Conservation (phyloP, 2,888 invertebrate species). For the Acleris laterana region DNA sequence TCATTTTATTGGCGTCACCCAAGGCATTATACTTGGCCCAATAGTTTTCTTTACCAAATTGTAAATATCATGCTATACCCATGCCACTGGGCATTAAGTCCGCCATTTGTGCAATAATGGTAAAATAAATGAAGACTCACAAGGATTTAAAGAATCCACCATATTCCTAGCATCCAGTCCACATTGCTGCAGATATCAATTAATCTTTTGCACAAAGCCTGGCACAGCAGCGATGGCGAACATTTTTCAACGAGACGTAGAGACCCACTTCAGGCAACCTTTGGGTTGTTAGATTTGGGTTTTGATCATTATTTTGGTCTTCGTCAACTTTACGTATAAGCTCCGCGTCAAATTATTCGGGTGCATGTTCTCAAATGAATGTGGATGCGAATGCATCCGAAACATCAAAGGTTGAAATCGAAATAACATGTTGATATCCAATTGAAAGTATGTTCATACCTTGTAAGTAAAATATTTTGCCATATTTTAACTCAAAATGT, state of each 20-base stretch:
- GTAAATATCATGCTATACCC: too few relatives aligned
- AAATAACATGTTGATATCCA: too few relatives aligned
- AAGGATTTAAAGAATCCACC: neutral
- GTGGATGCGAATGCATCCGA: too few relatives aligned
- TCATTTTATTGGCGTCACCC: neutral
- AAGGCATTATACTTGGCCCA: neutral
- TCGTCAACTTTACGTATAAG: neutral
- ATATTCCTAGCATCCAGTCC: neutral
- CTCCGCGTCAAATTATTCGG: too few relatives aligned
- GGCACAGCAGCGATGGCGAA: neutral
- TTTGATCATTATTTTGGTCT: neutral
- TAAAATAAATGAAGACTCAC: neutral
- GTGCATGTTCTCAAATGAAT: too few relatives aligned
- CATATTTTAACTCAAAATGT: too few relatives aligned
- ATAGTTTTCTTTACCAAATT: neutral
- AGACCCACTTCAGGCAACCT: neutral
- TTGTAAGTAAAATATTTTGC: too few relatives aligned
- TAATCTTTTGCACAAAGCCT: conserved; percentile 4
- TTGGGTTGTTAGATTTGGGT: neutral
- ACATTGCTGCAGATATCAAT: conserved; percentile 1
- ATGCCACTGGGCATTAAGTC: too few relatives aligned
- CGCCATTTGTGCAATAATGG: too few relatives aligned
- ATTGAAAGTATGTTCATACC: too few relatives aligned
- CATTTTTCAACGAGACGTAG: neutral
- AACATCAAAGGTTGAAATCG: too few relatives aligned